Evolutionary conservation across 2,113 vertebrate genomes (phyloP).

Genomic region (Indri indri): DNA sequence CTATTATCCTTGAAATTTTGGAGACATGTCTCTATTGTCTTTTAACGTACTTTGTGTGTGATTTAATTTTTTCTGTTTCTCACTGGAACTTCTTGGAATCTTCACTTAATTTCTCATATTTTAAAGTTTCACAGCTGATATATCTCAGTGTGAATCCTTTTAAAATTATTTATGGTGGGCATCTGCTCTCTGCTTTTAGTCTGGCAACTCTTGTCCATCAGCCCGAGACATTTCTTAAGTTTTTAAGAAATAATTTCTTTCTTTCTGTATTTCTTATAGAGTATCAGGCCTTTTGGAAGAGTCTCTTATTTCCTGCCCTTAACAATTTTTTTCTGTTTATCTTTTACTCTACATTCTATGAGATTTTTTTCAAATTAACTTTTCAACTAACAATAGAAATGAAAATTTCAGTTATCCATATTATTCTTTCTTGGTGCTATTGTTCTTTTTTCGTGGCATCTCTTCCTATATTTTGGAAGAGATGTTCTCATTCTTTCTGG

Average conservation of each 20-base stretch:
- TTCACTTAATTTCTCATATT: background rate
- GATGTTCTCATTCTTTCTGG: background rate
- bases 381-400: background rate
- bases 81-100: background rate
- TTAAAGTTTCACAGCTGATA: background rate
- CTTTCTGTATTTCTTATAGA: background rate
- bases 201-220: background rate
- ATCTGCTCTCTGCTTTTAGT: background rate
- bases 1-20: background rate
- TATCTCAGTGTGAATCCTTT: background rate
- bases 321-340: background rate
- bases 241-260: background rate
- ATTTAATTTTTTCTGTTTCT: background rate
- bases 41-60: background rate
- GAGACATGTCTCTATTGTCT: background rate
- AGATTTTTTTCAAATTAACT: conserved; percentile 1
- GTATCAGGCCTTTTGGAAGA: background rate
- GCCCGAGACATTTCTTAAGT: background rate
- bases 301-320: background rate
- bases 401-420: background rate
- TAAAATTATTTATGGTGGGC: background rate
- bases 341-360: background rate
- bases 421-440: background rate
- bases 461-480: background rate
- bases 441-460: background rate